These are phyloP conservation scores for Trichonephila clavata DNA, from an alignment of 1,140 invertebrate species.

Conservation along the genomic window DNA sequence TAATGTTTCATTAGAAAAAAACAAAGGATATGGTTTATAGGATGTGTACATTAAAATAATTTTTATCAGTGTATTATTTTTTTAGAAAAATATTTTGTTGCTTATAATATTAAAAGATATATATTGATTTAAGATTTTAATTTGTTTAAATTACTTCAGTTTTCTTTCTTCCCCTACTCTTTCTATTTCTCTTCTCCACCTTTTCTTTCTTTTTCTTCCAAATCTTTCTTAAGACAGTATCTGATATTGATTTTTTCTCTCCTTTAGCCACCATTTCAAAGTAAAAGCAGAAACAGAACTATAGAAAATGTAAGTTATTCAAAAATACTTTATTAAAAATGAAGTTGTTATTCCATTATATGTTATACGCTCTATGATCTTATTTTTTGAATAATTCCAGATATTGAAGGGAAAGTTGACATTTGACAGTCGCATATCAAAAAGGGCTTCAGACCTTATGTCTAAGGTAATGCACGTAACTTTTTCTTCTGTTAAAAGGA, in stretches of 20 bases:
- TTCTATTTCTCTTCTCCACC: too few relatives aligned
- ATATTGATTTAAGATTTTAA: too few relatives aligned
- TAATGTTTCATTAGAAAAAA: too few relatives aligned
- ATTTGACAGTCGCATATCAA: slow-evolving; percentile 96
- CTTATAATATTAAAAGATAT: too few relatives aligned
- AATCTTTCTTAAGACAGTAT: too few relatives aligned
- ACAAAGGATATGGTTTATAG: too few relatives aligned
- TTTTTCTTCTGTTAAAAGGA: neutral
- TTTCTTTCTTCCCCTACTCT: too few relatives aligned
- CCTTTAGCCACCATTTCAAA: slow-evolving; percentile 95
- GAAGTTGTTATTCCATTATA: neutral
- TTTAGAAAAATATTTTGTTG: too few relatives aligned
- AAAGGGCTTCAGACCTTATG: slow-evolving; percentile 93
- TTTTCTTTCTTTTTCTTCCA: too few relatives aligned
- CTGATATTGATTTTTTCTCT: neutral
- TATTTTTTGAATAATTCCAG: slow-evolving; percentile 78
- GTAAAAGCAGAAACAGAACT: slow-evolving; percentile 97
- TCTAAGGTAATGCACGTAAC: slow-evolving; percentile 65
- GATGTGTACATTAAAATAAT: too few relatives aligned
- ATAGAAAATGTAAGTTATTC: slow-evolving; percentile 90
- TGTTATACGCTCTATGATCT: neutral
- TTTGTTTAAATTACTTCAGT: too few relatives aligned
- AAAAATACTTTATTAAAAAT: neutral
- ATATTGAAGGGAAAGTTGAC: slow-evolving; percentile 97
- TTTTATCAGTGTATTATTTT: too few relatives aligned